phyloP scores from a whole-genome alignment of 2,797 vertebrate genomes.

The Acanthurus leucopareius region DNA sequence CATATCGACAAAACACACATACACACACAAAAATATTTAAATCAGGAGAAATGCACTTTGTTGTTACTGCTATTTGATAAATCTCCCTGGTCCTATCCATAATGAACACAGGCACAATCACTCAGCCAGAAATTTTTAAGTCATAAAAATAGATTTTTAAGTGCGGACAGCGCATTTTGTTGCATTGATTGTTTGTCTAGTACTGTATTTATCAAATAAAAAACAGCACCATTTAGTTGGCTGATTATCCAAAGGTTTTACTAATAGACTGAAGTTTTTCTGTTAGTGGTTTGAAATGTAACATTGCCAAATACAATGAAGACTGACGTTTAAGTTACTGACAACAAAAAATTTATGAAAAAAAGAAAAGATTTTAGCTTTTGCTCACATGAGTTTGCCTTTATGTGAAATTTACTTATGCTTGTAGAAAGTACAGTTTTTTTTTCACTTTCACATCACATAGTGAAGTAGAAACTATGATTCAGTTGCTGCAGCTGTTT shows the following conservation, averaged over 20 bases:
- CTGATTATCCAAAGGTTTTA: slow-evolving; percentile 61
- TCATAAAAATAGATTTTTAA: slow-evolving; percentile 68
- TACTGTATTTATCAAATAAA: slow-evolving; percentile 65
- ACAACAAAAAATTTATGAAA: slow-evolving; percentile 19
- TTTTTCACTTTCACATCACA: slow-evolving; percentile 6
- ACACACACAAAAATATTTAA: slow-evolving; percentile 11
- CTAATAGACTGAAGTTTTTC: slow-evolving; percentile 40
- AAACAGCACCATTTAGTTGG: slow-evolving; percentile 74
- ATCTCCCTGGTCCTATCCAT: slow-evolving; percentile 32
- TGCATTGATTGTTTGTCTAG: slow-evolving; percentile 70
- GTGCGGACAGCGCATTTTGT: slow-evolving; percentile 51
- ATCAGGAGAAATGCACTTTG: slow-evolving; percentile 20
- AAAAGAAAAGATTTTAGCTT: slow-evolving; percentile 24
- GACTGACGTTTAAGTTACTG: slow-evolving; percentile 17
- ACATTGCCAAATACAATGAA: slow-evolving; percentile 11
- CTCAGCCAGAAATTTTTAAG: slow-evolving; percentile 28
- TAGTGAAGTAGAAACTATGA: not conserved
- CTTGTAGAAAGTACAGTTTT: slow-evolving; percentile 4
- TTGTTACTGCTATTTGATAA: slow-evolving; percentile 16
- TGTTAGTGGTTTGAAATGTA: slow-evolving; percentile 33
- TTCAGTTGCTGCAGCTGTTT: slow-evolving; percentile 21
- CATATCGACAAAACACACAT: slow-evolving; percentile 11
- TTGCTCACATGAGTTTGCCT: slow-evolving; percentile 12
- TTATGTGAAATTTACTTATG: not conserved
- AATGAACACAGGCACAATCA: slow-evolving; percentile 45